Evolutionary conservation across 2,888 invertebrate genomes (phyloP).

Genomic region (Acleris emargana): DNA sequence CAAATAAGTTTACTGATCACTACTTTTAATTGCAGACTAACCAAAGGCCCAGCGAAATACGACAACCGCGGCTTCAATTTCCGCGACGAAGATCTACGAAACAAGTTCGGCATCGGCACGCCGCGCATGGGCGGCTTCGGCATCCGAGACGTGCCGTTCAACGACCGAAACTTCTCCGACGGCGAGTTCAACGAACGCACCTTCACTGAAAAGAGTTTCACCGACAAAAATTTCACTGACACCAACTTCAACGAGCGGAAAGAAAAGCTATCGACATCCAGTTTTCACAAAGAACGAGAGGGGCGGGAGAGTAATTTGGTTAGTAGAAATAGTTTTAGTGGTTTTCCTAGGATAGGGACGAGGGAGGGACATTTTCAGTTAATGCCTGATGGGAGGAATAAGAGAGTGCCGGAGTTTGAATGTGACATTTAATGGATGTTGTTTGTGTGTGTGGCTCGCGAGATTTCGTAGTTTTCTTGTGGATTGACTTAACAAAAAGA

Average conservation of each 20-base stretch:
- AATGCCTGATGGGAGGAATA: constrained; percentile 77
- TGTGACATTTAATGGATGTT: constrained; percentile 77
- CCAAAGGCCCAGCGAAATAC: constrained; percentile 65
- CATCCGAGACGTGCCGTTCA: constrained; percentile 74
- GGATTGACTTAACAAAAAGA: neutral
- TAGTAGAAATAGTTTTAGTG: constrained; percentile 79
- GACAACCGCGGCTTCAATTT: constrained; percentile 74
- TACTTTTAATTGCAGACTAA: constrained; percentile 53
- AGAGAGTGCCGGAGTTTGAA: constrained; percentile 86
- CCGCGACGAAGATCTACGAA: constrained; percentile 73
- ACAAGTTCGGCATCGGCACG: constrained; percentile 74
- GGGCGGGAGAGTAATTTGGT: constrained; percentile 76
- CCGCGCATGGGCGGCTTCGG: constrained; percentile 80
- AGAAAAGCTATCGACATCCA: constrained; percentile 76
- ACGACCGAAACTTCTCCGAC: constrained; percentile 71
- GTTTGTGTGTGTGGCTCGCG: neutral
- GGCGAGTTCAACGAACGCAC: constrained; percentile 73
- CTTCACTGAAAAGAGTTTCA: constrained; percentile 67
- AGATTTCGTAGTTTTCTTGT: neutral
- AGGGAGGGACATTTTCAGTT: constrained; percentile 74
- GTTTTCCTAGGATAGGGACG: constrained; percentile 72
- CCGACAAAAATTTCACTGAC: constrained; percentile 60
- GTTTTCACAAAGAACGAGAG: constrained; percentile 74
- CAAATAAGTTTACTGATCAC: too few relatives aligned
- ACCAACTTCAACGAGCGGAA: constrained; percentile 64